phyloP scores from a whole-genome alignment of 2,888 invertebrate genomes.

The Coecobrya sp. region DNA sequence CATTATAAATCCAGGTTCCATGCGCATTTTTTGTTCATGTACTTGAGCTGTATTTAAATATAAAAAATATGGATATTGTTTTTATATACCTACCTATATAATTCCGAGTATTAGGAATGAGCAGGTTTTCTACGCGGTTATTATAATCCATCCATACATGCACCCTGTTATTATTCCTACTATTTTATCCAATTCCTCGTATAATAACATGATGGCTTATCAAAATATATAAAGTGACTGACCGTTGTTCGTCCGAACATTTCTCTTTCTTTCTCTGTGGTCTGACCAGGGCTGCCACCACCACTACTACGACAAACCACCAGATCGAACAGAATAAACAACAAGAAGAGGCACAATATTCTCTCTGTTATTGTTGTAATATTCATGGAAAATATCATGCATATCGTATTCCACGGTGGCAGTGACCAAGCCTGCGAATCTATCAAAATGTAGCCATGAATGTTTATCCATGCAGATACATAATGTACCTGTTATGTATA shows the following conservation, averaged over 20 bases:
- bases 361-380: not conserved
- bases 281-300: not conserved
- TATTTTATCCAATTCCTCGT: not conserved
- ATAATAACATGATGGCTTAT: not conserved
- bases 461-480: not conserved
- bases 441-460: not conserved
- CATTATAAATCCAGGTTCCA: too few relatives aligned
- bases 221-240: slow-evolving; percentile 4
- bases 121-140: not conserved
- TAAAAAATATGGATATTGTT: too few relatives aligned
- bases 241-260: not conserved
- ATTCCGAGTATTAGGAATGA: not conserved
- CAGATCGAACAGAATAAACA: not conserved
- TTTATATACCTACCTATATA: too few relatives aligned
- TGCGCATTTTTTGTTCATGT: too few relatives aligned
- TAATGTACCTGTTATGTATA: not conserved
- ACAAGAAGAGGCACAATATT: slow-evolving; percentile 7
- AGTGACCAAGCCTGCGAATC: not conserved
- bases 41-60: too few relatives aligned
- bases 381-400: slow-evolving; percentile 20
- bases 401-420: not conserved
- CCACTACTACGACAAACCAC: not conserved
- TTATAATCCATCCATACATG: slow-evolving; percentile 10
- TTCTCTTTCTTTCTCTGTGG: not conserved
- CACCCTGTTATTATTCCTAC: not conserved